Conservation (phyloP, 2,888 invertebrate species). For the Panzeria rudis region DNA sequence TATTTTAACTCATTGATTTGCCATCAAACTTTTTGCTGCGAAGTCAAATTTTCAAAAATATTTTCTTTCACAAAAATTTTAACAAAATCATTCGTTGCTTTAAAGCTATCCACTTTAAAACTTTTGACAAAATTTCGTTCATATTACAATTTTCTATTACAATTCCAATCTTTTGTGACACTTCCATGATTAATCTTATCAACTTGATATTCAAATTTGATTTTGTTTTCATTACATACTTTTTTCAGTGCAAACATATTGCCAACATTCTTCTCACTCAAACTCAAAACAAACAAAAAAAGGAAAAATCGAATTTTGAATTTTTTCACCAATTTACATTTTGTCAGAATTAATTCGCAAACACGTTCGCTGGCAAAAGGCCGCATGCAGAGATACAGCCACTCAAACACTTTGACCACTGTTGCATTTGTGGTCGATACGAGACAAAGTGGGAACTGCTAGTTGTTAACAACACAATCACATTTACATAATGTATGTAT, state of each 20-base stretch:
- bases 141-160: not conserved
- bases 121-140: too few relatives aligned
- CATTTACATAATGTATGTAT: not conserved
- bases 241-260: not conserved
- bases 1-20: too few relatives aligned
- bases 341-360: slow-evolving; percentile 39
- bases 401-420: slow-evolving; percentile 11
- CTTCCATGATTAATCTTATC: slow-evolving; percentile 11
- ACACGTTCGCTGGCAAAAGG: slow-evolving; percentile 16
- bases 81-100: too few relatives aligned
- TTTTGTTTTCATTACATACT: not conserved
- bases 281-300: not conserved
- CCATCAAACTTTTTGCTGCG: too few relatives aligned
- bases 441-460: slow-evolving; percentile 6
- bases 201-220: slow-evolving; percentile 5
- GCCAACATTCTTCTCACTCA: not conserved
- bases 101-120: too few relatives aligned
- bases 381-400: not conserved
- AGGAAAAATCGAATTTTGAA: slow-evolving; percentile 30
- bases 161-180: not conserved
- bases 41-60: too few relatives aligned
- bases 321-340: slow-evolving; percentile 36
- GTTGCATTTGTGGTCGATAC: slow-evolving; percentile 30
- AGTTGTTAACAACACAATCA: slow-evolving; percentile 12
- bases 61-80: too few relatives aligned